Evolutionary conservation across 2,888 invertebrate genomes (phyloP), one percentile per base, ranked within the genome.

Genomic region (Zelleria hepariella): DNA sequence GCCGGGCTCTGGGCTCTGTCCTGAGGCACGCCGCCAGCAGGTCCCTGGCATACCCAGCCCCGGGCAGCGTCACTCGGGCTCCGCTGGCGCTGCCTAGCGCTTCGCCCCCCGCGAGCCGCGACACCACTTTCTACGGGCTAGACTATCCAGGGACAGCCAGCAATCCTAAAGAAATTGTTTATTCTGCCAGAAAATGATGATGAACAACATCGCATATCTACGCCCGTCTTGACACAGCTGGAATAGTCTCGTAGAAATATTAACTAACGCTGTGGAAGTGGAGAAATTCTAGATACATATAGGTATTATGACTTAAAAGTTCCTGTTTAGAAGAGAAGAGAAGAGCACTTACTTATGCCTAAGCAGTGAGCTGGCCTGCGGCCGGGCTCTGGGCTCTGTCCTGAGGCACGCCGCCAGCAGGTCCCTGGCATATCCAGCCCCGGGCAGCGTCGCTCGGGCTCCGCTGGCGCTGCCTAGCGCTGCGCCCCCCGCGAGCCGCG

Each of bases 321-420:
- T n/a, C n/a, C n/a, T n/a, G n/a, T n/a, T n/a, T n/a, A 10, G 32
- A 4, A 5, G 10, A 10, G 2, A 2, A 15, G 32, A 15, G 15
- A 49, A 2, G 6, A 71, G 32, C 18, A 64, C 67, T 64, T 10
- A 86, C 87, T 86, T 86, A 65, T 94, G 93, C 54, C 92, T 89
- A 7, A 95, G 78, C n/a, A 95, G 81, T 23, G 91, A 89, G 0
- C 90, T 81, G 23, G 93, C 92, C 0, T 89, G 86, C 0, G 93
- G 92, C 1, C 95, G 76, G 0, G 90, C 82, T 0, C 90, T 79
- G 0, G 94, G 94, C 73, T 94, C 93, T 75, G 94, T 92, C 61
- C 91, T 72, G 58, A 88, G 76, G 48, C 86, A 85, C 25, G 90
- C 90, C 0, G 90, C 80, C 2, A 92, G 77, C 61, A 92, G 83